Evolutionary conservation across 2,113 vertebrate genomes (phyloP), one percentile per base, ranked within the genome.

Genomic region (Neofelis nebulosa): DNA sequence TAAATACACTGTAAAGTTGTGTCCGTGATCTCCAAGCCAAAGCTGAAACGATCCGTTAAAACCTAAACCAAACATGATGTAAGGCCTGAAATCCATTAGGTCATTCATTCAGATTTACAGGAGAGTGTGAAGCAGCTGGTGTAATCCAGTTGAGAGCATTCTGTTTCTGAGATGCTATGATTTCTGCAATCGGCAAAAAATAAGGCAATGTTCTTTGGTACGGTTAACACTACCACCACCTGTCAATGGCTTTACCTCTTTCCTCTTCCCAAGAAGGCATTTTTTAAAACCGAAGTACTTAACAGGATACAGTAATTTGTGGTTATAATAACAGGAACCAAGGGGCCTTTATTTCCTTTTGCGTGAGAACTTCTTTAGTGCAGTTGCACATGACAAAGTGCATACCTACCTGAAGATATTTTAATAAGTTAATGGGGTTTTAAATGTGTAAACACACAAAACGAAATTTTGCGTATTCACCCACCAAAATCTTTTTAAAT

Each of bases 11-110:
- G 12, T 84, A 31, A 52, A 50, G 68, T 3, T 5, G 11, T 68
- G 86, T 94, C 14, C 0, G 3, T 61, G 27, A 86, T 41, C 3
- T 95, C 36, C 48, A 68, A 96, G 7, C 38, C 45, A 65, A 81
- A 94, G 16, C 38, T 79, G 61, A 86, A 92, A 84, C 92, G 96
- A 91, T 90, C 82, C 52, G 29, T 65, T 79, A 80, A 96, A 63
- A 87, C 31, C 73, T 88, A 18, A 84, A 78, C 2, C 68, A 79
- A 66, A 80, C 76, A 29, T 92, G 79, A 16, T 61, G 0, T 50
- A 52, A 97, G 97, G 36, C 61, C 82, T 93, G 48, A 97, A 98
- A 95, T 83, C 81, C 68, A 36, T 89, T n/a, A 63, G 33, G 25
- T 95, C 0, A 19, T 98, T 96, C 69, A 50, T 87, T 98, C 71